Base-by-base conservation (phyloP, 2,113 vertebrate species). In the Epinephelus lanceolatus region DNA sequence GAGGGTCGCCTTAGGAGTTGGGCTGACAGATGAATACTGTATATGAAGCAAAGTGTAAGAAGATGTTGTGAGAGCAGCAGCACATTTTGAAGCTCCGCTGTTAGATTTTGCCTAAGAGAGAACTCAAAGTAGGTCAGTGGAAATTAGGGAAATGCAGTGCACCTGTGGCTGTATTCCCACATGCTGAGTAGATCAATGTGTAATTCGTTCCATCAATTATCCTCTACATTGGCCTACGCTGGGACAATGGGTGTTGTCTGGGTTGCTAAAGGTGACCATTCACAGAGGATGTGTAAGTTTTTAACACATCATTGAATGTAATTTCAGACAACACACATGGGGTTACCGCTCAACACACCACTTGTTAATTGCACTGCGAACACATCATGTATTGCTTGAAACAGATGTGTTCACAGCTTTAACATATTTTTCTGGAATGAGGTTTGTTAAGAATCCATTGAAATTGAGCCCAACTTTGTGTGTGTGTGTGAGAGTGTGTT, bases 201-300 rank as follows among this genome's bases (percentile, higher is more conserved):
- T 49, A 83, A 78, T 78, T 86, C 23, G 5, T 82, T 86, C 83
- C 79, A 67, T 81, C 79, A 83, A 76, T 81, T 86, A 77, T 84
- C 70, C 56, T 86, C 55, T 7, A 47, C 23, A 62, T 55, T 51
- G 53, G 61, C 68, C 30, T 21, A 15, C 4, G 9, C 74, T 27
- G 42, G 49, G 59, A 84, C 60, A 65, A 30, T 33, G 57, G 53
- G 37, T 11, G 69, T 47, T 51, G 56, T 33, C 85, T 53, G 47
- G 47, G 56, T 59, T 72, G 37, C 81, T 79, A 59, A 63, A 49
- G 68, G 49, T 78, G 71, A 74, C 52, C 18, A 25, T 57, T 84
- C 62, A 33, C 8, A 37, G 37, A 74, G 27, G 60, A 71, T 57
- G 76, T 30, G 57, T 45, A 45, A 77, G 77, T 65, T 71, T 72